A percentile compares a stretch with the other conserved stretches of the same genome.
Conservation (phyloP, 2,888 invertebrate species). For the Tupiocoris notatus region DNA sequence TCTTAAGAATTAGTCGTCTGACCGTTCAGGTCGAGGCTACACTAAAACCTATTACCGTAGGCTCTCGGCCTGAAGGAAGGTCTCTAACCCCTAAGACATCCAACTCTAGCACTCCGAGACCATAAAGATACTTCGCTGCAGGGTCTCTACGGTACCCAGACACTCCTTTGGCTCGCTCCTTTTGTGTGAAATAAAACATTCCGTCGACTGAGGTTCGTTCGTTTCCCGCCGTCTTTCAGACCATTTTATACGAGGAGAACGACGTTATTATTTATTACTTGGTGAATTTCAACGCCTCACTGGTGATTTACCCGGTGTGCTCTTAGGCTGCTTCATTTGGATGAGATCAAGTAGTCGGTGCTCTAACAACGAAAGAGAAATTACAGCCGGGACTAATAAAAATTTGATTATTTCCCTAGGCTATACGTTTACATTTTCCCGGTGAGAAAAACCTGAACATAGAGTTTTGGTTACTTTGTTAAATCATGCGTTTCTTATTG, state of each 20-base stretch:
- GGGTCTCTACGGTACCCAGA: not conserved
- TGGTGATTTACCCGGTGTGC: too few species aligned
- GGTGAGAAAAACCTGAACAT: too few species aligned
- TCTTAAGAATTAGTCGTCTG: not conserved
- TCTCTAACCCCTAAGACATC: not conserved
- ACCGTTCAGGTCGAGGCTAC: not conserved
- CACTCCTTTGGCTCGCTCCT: not conserved
- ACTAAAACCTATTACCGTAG: not conserved
- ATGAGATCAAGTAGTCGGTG: too few species aligned
- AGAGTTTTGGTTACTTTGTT: too few species aligned
- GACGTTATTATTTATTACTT: not conserved
- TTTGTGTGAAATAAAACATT: not conserved
- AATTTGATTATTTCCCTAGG: too few species aligned
- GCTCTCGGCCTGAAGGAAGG: not conserved
- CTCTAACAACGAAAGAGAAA: too few species aligned
- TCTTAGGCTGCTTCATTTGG: too few species aligned
- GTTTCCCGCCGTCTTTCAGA: not conserved
- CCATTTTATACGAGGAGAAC: not conserved
- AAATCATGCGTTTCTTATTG: too few species aligned
- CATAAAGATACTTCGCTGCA: constrained; percentile 22
- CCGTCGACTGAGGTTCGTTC: not conserved
- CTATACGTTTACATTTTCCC: too few species aligned
- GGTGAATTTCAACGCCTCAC: not conserved
- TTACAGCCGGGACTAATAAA: too few species aligned
- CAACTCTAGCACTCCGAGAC: constrained; percentile 11